phyloP scores from a whole-genome alignment of 2,888 invertebrate species.

The Branchinecta sandiegonensis region DNA sequence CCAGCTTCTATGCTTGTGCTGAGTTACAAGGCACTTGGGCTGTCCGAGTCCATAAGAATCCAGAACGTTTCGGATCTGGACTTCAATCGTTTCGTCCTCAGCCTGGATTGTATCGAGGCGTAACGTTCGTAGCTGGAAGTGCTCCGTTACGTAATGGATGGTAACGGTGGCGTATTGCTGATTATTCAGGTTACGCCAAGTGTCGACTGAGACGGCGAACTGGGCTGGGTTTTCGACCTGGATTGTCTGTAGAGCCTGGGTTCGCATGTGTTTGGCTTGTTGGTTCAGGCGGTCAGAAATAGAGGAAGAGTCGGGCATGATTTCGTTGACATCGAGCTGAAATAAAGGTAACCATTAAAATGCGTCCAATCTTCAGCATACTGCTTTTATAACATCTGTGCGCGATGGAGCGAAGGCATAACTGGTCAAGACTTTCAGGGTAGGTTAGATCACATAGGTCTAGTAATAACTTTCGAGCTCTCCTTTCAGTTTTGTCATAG shows the following conservation, averaged over 20 bases:
- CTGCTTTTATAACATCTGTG: too few species aligned
- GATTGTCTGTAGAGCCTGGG: not conserved
- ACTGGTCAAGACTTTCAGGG: too few species aligned
- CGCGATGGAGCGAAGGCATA: too few species aligned
- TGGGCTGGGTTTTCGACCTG: slow-evolving; percentile 7
- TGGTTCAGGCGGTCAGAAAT: not conserved
- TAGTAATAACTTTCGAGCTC: too few species aligned
- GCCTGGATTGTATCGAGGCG: slow-evolving; percentile 8
- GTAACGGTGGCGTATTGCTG: slow-evolving; percentile 13
- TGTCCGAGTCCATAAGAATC: not conserved
- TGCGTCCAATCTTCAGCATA: not conserved
- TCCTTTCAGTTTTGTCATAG: too few species aligned
- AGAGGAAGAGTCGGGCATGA: slow-evolving; percentile 1
- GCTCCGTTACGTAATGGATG: slow-evolving; percentile 10
- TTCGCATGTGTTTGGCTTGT: slow-evolving; percentile 1
- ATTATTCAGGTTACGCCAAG: not conserved
- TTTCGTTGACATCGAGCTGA: not conserved
- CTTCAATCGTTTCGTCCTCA: slow-evolving; percentile 2
- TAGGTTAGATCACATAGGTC: too few species aligned
- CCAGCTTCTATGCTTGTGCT: not conserved
- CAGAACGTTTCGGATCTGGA: not conserved
- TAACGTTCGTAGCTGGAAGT: not conserved
- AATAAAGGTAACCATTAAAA: not conserved
- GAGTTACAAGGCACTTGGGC: not conserved
- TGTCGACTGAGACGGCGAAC: slow-evolving; percentile 13